A percentile compares a stretch with the other conserved stretches of the same genome.
Evolutionary conservation across 2,797 vertebrate species (phyloP).

Genomic region (Pipistrellus kuhlii): DNA sequence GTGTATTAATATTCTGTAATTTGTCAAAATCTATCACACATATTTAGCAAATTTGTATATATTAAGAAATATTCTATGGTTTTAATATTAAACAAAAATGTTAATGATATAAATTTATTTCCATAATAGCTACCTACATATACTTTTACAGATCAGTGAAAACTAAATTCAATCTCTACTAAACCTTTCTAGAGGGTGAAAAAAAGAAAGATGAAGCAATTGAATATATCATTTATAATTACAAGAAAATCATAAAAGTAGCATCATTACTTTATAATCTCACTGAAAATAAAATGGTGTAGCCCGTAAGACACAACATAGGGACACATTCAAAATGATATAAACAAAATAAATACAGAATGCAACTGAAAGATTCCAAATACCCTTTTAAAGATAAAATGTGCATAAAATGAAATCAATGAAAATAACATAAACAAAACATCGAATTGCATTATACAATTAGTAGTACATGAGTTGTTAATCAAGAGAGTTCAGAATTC

Average conservation of each 20-base stretch:
- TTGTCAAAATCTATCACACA: neutral
- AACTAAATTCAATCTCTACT: neutral
- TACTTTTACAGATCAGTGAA: neutral
- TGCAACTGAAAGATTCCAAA: neutral
- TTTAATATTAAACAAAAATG: neutral
- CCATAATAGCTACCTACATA: neutral
- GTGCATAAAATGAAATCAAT: neutral
- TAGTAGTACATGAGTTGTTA: neutral
- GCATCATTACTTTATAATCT: neutral
- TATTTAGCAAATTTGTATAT: neutral
- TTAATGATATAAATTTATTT: neutral
- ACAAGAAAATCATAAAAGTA: neutral
- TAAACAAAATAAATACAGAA: neutral
- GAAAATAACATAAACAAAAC: neutral
- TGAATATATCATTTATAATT: neutral
- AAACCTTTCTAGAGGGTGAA: neutral
- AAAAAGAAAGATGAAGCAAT: neutral
- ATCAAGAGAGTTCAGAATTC: neutral
- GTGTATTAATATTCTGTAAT: neutral
- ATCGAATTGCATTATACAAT: neutral
- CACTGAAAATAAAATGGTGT: neutral
- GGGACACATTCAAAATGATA: neutral
- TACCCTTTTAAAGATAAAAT: neutral
- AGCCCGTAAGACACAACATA: neutral
- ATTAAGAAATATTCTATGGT: neutral